Evolutionary conservation across 2,113 vertebrate genomes (phyloP), one percentile per base, ranked within the genome.

Genomic region (Charadrius vociferus): DNA sequence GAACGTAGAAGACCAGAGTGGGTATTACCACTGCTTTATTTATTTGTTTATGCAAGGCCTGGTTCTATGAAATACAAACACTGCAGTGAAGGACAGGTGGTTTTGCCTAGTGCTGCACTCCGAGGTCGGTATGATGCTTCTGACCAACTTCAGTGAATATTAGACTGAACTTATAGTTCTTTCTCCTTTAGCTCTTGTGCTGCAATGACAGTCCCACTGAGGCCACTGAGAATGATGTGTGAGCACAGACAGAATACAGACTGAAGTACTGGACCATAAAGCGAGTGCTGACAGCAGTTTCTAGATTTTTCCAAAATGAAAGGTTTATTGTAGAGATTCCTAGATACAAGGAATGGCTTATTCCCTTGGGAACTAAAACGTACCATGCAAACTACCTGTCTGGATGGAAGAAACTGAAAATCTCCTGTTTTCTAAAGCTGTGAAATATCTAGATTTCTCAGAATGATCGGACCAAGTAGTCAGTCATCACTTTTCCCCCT

Each of bases 41-140:
- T 87, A 41, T 82, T 75, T 72, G 16, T 74, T 96, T 95, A 87
- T 62, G 61, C 10, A 67, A 45, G 29, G 5, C 27, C 22, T 65
- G 92, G 66, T 81, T 92, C 45, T 87, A 87, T 68, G 36, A 88
- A 88, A 93, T 62, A 34, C 34, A 32, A 34, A 19, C 39, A 27
- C 7, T 52, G 14, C 9, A 59, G 23, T 36, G 37, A 9, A 84
- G 22, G 29, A 79, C 20, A 56, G 41, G 9, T 68, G 21, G 1
- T 36, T 92, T 83, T 93, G 36, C n/a, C 34, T 59, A 10, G 7
- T 37, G 32, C 3, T 88, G 23, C 14, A 27, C n/a, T 62, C 43
- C 0, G 6, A 85, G 37, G 79, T 71, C 61, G 43, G 14, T 17
- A 39, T 32, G 36, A 66, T 89, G 50, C 65, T 87, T 87, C 63